Percentiles rank a stretch among this genome's conserved stretches.
Conservation (phyloP, 2,797 vertebrate genomes). For the Acomys russatus region DNA sequence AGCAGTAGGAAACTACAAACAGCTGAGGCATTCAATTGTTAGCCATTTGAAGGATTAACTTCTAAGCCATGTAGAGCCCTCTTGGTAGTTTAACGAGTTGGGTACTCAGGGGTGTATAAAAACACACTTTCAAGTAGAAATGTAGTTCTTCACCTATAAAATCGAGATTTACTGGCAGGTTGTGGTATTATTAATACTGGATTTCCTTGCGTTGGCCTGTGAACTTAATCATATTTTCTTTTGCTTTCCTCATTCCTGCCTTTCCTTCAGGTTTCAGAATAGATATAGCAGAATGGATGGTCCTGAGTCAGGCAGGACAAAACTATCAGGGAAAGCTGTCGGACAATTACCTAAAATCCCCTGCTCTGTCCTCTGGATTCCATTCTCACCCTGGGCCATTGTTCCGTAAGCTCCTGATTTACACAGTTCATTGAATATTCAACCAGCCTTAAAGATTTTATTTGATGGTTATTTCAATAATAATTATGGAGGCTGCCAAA, state of each 20-base stretch:
- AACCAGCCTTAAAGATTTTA: constrained; percentile 83
- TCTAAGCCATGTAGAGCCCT: constrained; percentile 91
- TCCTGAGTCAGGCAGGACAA: constrained; percentile 62
- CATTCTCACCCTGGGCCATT: constrained; percentile 48
- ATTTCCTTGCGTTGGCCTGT: constrained; percentile 85
- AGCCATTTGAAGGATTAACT: constrained; percentile 93
- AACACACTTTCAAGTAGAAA: constrained; percentile 90
- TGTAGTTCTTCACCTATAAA: constrained; percentile 90
- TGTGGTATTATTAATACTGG: constrained; percentile 90
- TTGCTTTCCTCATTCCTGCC: constrained; percentile 72
- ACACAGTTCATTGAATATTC: constrained; percentile 83
- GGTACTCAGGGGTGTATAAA: constrained; percentile 90
- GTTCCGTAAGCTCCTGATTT: constrained; percentile 59
- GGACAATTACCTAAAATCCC: constrained; percentile 35
- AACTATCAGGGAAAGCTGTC: constrained; percentile 65
- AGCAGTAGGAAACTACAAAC: constrained; percentile 89
- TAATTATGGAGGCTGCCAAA: constrained; percentile 80
- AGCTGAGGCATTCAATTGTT: constrained; percentile 90
- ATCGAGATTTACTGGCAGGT: constrained; percentile 89
- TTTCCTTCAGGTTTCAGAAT: constrained; percentile 75
- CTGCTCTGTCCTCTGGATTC: constrained; percentile 54
- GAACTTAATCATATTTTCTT: constrained; percentile 87
- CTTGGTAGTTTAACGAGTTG: constrained; percentile 90
- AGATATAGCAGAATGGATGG: constrained; percentile 67
- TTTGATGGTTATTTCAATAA: constrained; percentile 81